Percentiles rank a stretch among this genome's conserved stretches.
Evolutionary conservation across 2,888 invertebrate species (phyloP).

Genomic region (Morinoia aosen): DNA sequence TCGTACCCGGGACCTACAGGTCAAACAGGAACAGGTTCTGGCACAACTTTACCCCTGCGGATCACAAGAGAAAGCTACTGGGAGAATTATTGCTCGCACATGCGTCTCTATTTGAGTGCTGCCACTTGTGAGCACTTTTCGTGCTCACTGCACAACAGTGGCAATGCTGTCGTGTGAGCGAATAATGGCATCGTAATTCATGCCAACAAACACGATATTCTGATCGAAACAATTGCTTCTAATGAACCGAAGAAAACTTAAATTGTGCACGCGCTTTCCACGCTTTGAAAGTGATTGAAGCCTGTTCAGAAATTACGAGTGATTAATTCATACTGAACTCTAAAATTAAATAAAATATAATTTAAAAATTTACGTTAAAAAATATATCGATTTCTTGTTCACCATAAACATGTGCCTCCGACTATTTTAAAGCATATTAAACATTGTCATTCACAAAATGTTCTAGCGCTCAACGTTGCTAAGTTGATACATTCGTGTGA

Average conservation of each 20-base stretch:
- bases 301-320: too few relatives aligned
- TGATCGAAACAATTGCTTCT: background rate
- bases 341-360: background rate
- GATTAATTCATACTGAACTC: background rate
- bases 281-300: too few relatives aligned
- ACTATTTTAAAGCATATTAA: too few relatives aligned
- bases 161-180: background rate
- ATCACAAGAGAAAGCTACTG: background rate
- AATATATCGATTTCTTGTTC: too few relatives aligned
- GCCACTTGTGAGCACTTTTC: background rate
- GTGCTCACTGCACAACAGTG: background rate
- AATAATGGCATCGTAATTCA: too few relatives aligned
- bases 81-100: background rate
- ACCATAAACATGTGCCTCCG: too few relatives aligned
- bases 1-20: background rate
- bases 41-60: slow-evolving; percentile 28
- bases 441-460: too few relatives aligned
- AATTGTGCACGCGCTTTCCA: background rate
- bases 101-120: background rate
- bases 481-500: too few relatives aligned
- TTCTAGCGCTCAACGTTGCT: too few relatives aligned
- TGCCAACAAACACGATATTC: background rate
- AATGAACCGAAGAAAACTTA: background rate
- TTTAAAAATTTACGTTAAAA: too few relatives aligned
- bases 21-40: background rate